Percentiles rank a stretch among this genome's conserved stretches.
Conservation (phyloP, 1,140 invertebrate genomes). For the Hycleus cichorii region DNA sequence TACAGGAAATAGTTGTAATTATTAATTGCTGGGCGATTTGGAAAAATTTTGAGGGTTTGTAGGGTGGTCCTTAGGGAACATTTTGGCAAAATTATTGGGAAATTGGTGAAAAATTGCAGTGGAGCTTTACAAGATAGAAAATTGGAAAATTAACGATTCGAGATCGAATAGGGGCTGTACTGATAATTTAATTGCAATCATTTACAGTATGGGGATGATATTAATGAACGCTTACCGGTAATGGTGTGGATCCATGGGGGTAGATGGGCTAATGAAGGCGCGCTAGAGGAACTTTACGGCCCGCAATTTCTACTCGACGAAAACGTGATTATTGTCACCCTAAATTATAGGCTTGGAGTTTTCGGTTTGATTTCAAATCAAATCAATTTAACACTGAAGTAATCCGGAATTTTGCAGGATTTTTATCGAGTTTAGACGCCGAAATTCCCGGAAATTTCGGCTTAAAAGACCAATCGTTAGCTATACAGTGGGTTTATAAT, state of each 20-base stretch:
- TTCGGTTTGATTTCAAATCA: too few species aligned
- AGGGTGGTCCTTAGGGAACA: too few species aligned
- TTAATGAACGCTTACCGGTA: constrained; percentile 37
- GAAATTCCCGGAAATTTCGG: constrained; percentile 13
- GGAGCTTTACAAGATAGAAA: too few species aligned
- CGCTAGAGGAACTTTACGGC: constrained; percentile 41
- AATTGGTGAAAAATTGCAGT: too few species aligned
- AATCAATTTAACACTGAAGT: too few species aligned
- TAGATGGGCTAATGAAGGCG: constrained; percentile 47
- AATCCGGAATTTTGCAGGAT: constrained; percentile 13
- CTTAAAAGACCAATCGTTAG: constrained; percentile 21
- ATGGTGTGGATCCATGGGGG: constrained; percentile 69
- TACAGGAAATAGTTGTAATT: too few species aligned
- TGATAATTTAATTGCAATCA: background rate
- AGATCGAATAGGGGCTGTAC: background rate
- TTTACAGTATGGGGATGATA: background rate
- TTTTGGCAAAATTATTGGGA: too few species aligned
- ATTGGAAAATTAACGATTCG: too few species aligned
- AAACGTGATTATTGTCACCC: constrained; percentile 50
- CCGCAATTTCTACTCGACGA: constrained; percentile 48
- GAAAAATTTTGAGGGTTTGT: too few species aligned
- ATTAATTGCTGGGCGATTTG: too few species aligned
- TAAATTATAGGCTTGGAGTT: constrained; percentile 47
- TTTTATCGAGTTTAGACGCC: constrained; percentile 5
- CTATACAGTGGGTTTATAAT: constrained; percentile 44